phyloP scores from a whole-genome alignment of 2,888 invertebrate genomes.

The Heterodera filipjevi region DNA sequence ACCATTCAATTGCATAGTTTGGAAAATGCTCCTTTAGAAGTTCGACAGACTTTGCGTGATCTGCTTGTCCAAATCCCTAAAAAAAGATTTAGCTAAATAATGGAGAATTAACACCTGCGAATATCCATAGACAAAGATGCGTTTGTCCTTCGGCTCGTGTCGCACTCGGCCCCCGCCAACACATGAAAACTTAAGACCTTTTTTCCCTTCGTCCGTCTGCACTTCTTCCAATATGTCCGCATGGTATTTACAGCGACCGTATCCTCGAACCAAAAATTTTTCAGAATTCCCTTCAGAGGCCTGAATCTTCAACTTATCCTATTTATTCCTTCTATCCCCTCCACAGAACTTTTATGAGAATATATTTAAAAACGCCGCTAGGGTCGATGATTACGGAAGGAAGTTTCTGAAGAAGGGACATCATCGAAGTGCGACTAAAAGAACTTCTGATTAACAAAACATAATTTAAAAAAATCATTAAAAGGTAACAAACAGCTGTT shows the following conservation, averaged over 20 bases:
- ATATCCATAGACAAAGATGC: conserved; percentile 87
- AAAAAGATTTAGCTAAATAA: conserved; percentile 14
- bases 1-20: conserved; percentile 78
- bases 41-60: conserved; percentile 79
- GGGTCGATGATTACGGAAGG: conserved; percentile 81
- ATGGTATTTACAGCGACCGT: conserved; percentile 66
- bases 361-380: conserved; percentile 86
- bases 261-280: conserved; percentile 61
- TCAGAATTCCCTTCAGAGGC: conserved; percentile 41
- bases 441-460: neutral
- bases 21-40: conserved; percentile 78
- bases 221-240: conserved; percentile 80
- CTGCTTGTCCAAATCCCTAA: conserved; percentile 76
- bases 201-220: conserved; percentile 40
- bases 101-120: conserved; percentile 73
- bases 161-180: conserved; percentile 88
- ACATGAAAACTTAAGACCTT: conserved; percentile 70
- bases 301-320: conserved; percentile 35
- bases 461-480: no score
- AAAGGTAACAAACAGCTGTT: no score
- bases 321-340: neutral
- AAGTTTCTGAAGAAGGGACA: conserved; percentile 34
- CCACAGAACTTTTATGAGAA: conserved; percentile 75
- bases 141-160: conserved; percentile 78
- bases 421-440: conserved; percentile 21